Percentiles rank a stretch among this genome's conserved stretches.
Evolutionary conservation across 2,888 invertebrate genomes (phyloP).

Genomic region (Protophormia terraenovae): DNA sequence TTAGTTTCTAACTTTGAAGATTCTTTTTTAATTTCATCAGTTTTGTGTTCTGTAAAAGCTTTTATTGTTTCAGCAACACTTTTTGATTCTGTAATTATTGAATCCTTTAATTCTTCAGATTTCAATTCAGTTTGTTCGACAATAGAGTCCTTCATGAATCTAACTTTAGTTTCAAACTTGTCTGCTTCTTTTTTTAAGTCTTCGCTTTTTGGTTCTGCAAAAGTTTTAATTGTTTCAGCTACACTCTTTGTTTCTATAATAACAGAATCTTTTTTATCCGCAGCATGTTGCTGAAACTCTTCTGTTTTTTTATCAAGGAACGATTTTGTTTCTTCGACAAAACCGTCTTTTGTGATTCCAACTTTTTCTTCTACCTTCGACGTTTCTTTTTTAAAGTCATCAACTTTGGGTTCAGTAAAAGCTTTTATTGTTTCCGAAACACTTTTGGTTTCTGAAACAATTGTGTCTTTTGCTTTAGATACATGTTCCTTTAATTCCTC

Average conservation of each 20-base stretch:
- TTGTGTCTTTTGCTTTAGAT: neutral
- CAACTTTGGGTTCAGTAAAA: neutral
- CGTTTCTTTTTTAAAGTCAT: neutral
- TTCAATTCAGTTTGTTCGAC: neutral
- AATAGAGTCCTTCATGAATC: neutral
- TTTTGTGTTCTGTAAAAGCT: slow-evolving; percentile 53
- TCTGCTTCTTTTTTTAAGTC: neutral
- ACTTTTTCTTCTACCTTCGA: neutral
- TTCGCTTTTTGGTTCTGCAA: neutral
- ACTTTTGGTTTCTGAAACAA: neutral
- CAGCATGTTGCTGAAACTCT: neutral
- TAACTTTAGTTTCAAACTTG: neutral
- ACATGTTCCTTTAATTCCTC: neutral
- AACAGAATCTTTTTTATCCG: neutral
- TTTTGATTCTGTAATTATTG: slow-evolving; percentile 48
- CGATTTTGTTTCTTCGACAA: neutral
- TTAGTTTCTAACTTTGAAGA: no score
- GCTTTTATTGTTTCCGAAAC: neutral
- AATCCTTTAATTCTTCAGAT: slow-evolving; percentile 8
- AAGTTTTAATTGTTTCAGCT: neutral
- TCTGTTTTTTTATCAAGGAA: neutral
- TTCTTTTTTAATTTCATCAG: no score
- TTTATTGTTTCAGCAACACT: slow-evolving; percentile 62
- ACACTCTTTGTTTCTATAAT: neutral
- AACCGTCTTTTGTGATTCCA: neutral